Percentiles rank a stretch among this genome's conserved stretches.
Evolutionary conservation across 2,113 vertebrate genomes (phyloP).

Genomic region (Steatornis caripensis): DNA sequence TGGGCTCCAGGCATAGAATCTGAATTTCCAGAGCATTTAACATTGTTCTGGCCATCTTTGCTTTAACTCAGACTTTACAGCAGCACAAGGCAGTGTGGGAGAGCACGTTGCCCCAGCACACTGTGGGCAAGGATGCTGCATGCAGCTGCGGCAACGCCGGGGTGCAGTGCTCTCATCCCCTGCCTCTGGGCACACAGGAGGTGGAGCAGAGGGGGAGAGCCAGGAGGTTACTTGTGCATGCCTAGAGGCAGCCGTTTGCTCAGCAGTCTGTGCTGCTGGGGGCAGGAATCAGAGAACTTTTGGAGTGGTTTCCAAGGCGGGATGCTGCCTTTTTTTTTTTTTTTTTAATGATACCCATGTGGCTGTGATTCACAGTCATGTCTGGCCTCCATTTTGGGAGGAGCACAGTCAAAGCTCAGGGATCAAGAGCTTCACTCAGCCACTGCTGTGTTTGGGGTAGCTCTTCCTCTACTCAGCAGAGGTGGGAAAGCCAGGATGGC

Average conservation of each 20-base stretch:
- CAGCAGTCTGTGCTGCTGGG: background rate
- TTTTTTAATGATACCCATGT: background rate
- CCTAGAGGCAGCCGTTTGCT: background rate
- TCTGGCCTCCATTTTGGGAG: background rate
- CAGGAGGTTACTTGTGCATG: background rate
- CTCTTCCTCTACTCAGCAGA: background rate
- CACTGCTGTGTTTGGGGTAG: background rate
- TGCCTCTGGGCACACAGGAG: background rate
- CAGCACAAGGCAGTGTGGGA: background rate
- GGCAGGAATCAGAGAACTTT: background rate
- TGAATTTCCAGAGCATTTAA: background rate
- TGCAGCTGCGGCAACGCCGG: background rate
- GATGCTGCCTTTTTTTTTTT: background rate
- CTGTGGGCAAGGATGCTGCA: fast-evolving
- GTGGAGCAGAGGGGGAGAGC: background rate
- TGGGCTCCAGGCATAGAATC: background rate
- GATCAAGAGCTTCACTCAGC: background rate
- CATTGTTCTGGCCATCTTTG: background rate
- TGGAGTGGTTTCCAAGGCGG: background rate
- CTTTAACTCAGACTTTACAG: background rate
- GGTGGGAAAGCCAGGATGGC: background rate
- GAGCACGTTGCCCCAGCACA: fast-evolving
- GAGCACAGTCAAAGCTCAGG: background rate
- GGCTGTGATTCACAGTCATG: background rate
- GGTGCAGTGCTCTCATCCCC: background rate